phyloP scores from a whole-genome alignment of 1,140 invertebrate genomes.

The Drosophila neocordata region DNA sequence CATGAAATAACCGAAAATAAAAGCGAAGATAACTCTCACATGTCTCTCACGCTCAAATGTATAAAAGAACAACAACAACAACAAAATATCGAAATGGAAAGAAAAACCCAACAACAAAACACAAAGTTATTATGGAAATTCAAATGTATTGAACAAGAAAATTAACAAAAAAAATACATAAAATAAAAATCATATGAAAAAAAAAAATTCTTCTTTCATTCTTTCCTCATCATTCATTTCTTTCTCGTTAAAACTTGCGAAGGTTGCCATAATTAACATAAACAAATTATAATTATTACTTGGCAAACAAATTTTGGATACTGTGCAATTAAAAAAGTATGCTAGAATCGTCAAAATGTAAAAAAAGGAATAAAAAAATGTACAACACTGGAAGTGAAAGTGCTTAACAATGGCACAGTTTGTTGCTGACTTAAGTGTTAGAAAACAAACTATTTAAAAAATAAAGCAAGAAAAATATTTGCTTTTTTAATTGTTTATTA shows the following conservation, averaged over 20 bases:
- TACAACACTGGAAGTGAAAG: too few species aligned
- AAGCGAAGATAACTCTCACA: conserved; percentile 63
- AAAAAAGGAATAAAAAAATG: too few species aligned
- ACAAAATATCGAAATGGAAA: conserved; percentile 54
- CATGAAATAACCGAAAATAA: conserved; percentile 18
- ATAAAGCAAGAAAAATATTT: too few species aligned
- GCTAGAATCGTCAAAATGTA: background rate
- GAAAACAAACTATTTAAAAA: too few species aligned
- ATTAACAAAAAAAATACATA: conserved; percentile 65
- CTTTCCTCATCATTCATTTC: conserved; percentile 10
- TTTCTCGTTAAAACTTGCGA: background rate
- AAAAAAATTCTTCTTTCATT: too few species aligned
- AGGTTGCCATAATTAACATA: conserved; percentile 58
- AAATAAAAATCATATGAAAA: conserved; percentile 75
- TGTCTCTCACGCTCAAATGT: conserved; percentile 75
- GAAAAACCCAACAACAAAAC: conserved; percentile 56
- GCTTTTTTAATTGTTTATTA: too few species aligned
- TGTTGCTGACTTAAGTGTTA: too few species aligned
- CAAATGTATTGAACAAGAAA: conserved; percentile 64
- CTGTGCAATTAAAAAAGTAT: background rate
- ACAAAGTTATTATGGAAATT: conserved; percentile 66
- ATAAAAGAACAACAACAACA: conserved; percentile 49
- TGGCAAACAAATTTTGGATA: background rate
- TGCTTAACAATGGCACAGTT: background rate
- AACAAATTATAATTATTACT: conserved; percentile 38